Evolutionary conservation across 2,797 vertebrate species (phyloP), one percentile per base, ranked within the genome.

Genomic region (Microchirus variegatus): DNA sequence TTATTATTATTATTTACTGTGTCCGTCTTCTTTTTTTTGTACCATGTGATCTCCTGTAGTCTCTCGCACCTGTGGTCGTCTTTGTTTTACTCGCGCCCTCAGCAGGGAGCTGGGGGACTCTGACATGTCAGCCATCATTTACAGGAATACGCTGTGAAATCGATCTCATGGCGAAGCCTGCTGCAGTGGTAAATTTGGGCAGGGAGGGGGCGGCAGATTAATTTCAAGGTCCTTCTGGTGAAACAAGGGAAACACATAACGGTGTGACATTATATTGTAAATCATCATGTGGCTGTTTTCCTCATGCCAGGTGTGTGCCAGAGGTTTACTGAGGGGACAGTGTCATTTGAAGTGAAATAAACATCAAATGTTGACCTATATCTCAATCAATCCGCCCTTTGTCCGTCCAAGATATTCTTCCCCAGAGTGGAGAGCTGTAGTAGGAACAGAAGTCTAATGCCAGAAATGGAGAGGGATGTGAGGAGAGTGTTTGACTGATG

Each of bases 101-200:
- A 80, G 63, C 55, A 56, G 78, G 77, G 57, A 73, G 67, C 65
- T 51, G 3, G 61, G 61, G 59, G 73, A 82, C 71, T 85, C 77
- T 82, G 85, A 87, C 84, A 80, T 70, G 70, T 74, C 78, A 79
- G 70, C 80, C 80, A 77, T 91, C 84, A 90, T 90, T 91, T 89
- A 87, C 69, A 75, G 67, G 63, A 89, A 89, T 86, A 80, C 73
- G 75, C 70, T 84, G 83, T 88, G 76, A 92, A 92, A 92, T 90
- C 76, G 77, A 91, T 91, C 84, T 91, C 85, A 77, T 41, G 56
- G 70, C 80, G 63, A 80, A 73, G 60, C 75, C 61, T 64, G 53
- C 78, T 69, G 73, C 73, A 73, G 71, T 64, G 77, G 78, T 87
- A 85, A 85, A 90, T 87, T 90, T 80, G 36, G 69, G 63, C n/a